Base-by-base conservation (phyloP, 2,797 vertebrate species). In the Sebastes cheni region DNA sequence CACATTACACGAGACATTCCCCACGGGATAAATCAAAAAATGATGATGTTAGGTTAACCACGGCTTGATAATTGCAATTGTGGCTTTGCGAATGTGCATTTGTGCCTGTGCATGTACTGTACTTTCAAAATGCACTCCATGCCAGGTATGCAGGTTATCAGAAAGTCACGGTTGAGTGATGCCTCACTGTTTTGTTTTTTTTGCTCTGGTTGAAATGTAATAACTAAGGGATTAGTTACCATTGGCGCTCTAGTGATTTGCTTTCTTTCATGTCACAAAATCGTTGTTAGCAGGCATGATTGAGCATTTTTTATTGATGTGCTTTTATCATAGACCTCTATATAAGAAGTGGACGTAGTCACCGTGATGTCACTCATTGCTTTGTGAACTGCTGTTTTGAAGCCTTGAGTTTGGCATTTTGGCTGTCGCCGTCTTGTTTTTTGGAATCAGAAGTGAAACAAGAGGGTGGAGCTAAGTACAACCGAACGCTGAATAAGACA, bases 1-100 rank as follows among this genome's bases (percentile, higher is more conserved):
- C 90, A 88, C 87, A 90, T 91, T 88, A 90, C 86, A 85, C 46
- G 80, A 90, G 82, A 91, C 82, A 64, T 89, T 91, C 91, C 90
- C 88, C 88, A 81, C 84, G 79, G 91, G 88, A 93, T 89, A 90
- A 91, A 95, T 92, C 79, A 92, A 92, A 91, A 91, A 86, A 85
- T 89, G 77, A 92, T 81, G 84, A 89, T 81, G 89, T 86, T 90
- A 36, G 85, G 79, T 92, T 85, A 90, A 92, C 86, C 75, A 56
- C 81, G 36, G 67, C 83, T 88, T 83, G 72, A 87, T 87, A 83
- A 77, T 90, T 92, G 80, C 83, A 82, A 82, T 70, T 90, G 88
- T 52, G 86, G 79, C 72, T 83, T 83, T 79, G 78, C 78, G 83
- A 77, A 60, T 59, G 81, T 79, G 68, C 36, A 56, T 81, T 67